Evolutionary conservation across 2,888 invertebrate genomes (phyloP).

Genomic region (Agonopterix alstromeriana): DNA sequence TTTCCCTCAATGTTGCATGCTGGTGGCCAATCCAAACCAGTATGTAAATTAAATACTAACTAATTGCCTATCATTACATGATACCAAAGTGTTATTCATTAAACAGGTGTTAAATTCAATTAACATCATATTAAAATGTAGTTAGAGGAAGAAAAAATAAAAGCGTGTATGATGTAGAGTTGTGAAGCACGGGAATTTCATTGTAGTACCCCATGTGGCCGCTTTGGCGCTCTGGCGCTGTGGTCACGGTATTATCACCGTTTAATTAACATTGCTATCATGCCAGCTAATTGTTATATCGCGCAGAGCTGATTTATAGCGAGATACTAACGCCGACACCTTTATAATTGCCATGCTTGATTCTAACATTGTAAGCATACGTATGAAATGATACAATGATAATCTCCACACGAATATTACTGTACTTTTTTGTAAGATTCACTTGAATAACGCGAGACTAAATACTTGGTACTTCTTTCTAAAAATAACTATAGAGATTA

Average conservation of each 20-base stretch:
- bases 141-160: too few species aligned
- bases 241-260: constrained; percentile 50
- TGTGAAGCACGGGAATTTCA: background rate
- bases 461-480: background rate
- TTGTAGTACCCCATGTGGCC: constrained; percentile 32
- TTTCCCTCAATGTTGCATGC: too few species aligned
- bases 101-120: too few species aligned
- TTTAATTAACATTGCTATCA: constrained; percentile 77
- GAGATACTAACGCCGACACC: constrained; percentile 68
- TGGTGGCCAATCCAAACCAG: too few species aligned
- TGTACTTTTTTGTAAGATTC: too few species aligned
- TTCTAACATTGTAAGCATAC: constrained; percentile 56
- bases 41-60: too few species aligned
- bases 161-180: too few species aligned
- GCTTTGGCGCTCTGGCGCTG: constrained; percentile 30
- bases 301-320: constrained; percentile 72
- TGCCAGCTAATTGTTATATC: constrained; percentile 77
- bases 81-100: too few species aligned
- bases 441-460: too few species aligned
- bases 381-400: constrained; percentile 1
- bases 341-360: constrained; percentile 67
- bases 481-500: background rate
- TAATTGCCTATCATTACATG: too few species aligned
- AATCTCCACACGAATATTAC: too few species aligned
- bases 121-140: too few species aligned